These are phyloP conservation scores for Leptopilina clavipes DNA, from an alignment of 1,140 invertebrate genomes.

Conservation along the genomic window DNA sequence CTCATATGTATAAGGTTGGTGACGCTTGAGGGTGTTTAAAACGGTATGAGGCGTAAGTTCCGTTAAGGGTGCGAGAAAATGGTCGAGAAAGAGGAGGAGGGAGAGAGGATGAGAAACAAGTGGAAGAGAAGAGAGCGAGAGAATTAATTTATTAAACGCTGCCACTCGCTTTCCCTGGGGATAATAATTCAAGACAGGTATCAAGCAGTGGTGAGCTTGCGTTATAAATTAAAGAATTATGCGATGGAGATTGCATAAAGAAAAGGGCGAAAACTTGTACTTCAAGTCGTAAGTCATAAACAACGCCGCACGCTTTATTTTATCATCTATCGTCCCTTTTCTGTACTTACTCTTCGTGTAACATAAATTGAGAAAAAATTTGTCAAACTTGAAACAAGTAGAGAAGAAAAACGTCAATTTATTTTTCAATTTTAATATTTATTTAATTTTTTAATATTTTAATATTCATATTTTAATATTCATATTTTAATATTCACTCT, in stretches of 20 bases:
- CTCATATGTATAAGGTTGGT: background rate
- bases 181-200: constrained; percentile 34
- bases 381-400: too few relatives aligned
- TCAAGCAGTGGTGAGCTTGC: constrained; percentile 22
- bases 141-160: constrained; percentile 35
- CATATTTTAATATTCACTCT: too few relatives aligned
- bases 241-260: constrained; percentile 33
- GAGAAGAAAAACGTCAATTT: too few relatives aligned
- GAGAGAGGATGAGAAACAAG: background rate
- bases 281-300: constrained; percentile 28
- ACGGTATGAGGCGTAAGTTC: constrained; percentile 2
- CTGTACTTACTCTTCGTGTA: background rate
- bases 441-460: too few relatives aligned
- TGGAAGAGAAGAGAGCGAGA: constrained; percentile 20
- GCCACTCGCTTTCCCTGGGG: constrained; percentile 25
- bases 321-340: background rate
- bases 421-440: too few relatives aligned
- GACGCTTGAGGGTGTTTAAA: constrained; percentile 19
- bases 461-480: too few relatives aligned
- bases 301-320: constrained; percentile 1
- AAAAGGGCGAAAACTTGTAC: constrained; percentile 24
- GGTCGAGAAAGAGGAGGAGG: background rate
- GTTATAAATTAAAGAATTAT: constrained; percentile 31
- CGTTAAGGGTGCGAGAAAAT: constrained; percentile 2
- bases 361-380: background rate